Evolutionary conservation across 2,888 invertebrate species (phyloP).

Genomic region (Ochropleura leucogaster): DNA sequence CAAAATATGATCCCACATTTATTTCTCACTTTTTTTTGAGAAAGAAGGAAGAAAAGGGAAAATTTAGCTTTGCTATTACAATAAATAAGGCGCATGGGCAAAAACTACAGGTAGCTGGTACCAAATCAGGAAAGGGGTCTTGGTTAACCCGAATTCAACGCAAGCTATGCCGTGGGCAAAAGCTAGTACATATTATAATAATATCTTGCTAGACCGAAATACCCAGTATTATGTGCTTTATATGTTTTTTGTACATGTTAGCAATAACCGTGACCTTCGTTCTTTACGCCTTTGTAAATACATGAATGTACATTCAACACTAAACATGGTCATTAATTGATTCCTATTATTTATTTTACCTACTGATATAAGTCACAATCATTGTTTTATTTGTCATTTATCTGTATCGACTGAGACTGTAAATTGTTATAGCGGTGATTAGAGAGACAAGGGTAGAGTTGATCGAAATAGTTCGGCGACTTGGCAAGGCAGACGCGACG

Average conservation of each 20-base stretch:
- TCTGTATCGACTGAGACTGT: constrained; percentile 39
- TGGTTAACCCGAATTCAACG: too few species aligned
- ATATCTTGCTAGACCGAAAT: background rate
- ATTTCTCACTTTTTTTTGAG: too few species aligned
- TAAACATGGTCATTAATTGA: background rate
- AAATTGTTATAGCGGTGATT: constrained; percentile 59
- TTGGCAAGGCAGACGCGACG: constrained; percentile 53
- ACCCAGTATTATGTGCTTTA: constrained; percentile 2
- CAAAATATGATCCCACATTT: too few species aligned
- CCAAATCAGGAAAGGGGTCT: too few species aligned
- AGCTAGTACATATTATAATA: too few species aligned
- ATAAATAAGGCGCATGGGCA: too few species aligned
- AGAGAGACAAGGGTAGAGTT: constrained; percentile 72
- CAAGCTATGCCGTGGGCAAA: too few species aligned
- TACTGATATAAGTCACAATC: constrained; percentile 8
- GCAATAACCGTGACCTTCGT: constrained; percentile 4
- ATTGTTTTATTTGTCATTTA: constrained; percentile 32
- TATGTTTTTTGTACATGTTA: constrained; percentile 7
- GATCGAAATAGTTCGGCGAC: constrained; percentile 67
- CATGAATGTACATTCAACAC: background rate
- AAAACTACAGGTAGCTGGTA: too few species aligned
- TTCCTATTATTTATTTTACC: background rate
- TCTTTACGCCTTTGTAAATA: background rate
- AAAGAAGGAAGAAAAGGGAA: too few species aligned
- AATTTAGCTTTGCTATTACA: too few species aligned